Percentiles rank a stretch among this genome's conserved stretches.
phyloP scores from a whole-genome alignment of 2,888 invertebrate genomes.

The Hydraecia micacea region DNA sequence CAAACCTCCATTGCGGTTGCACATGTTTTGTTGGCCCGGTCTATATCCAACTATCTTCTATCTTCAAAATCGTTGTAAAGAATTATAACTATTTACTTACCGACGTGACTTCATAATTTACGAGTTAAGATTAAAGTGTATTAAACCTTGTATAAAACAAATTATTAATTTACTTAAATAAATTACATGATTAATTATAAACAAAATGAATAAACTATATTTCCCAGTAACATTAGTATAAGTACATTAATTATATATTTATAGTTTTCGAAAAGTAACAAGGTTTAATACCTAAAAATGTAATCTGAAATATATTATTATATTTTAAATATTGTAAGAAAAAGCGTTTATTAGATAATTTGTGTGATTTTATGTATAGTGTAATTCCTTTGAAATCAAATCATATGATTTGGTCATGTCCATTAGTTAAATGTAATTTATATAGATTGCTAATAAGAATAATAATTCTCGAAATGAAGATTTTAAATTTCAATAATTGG shows the following conservation, averaged over 20 bases:
- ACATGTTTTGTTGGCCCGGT: background rate
- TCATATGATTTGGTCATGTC: constrained; percentile 66
- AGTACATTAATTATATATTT: constrained; percentile 25
- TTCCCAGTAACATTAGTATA: constrained; percentile 8
- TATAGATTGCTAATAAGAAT: constrained; percentile 53
- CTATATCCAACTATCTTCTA: background rate
- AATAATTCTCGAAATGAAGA: constrained; percentile 29
- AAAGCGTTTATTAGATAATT: constrained; percentile 63
- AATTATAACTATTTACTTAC: constrained; percentile 17
- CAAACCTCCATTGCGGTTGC: background rate
- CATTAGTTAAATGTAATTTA: constrained; percentile 68
- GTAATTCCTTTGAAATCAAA: constrained; percentile 65
- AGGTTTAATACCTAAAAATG: constrained; percentile 40
- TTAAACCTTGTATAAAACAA: constrained; percentile 31
- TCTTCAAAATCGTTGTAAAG: constrained; percentile 13
- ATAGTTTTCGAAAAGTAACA: constrained; percentile 33
- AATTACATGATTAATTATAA: constrained; percentile 7
- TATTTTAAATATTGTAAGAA: constrained; percentile 56
- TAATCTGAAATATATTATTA: constrained; percentile 48
- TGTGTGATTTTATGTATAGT: constrained; percentile 67
- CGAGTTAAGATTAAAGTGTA: constrained; percentile 29
- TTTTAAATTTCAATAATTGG: constrained; percentile 18
- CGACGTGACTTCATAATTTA: constrained; percentile 45
- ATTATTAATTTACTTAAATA: constrained; percentile 1
- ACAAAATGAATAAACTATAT: constrained; percentile 8